Evolutionary conservation across 2,888 invertebrate species (phyloP), one percentile per base, ranked within the genome.

Genomic region (Drosophila meridionalis): DNA sequence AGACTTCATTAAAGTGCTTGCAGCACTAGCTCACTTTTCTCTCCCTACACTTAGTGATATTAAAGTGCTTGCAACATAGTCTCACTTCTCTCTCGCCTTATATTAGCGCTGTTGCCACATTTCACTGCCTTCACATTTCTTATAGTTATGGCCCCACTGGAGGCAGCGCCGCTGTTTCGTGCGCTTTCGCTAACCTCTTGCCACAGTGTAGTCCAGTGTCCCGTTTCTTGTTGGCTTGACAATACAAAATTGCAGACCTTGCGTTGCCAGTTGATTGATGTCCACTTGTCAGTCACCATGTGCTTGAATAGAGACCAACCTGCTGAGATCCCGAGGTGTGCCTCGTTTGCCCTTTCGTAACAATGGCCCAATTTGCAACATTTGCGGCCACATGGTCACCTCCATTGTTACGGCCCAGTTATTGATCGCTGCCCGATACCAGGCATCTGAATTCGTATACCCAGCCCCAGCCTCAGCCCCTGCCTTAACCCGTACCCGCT

Each of bases 191-290:
- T 12, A 55, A 38, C 42, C 26, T 57, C 58, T 59, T 65, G 62
- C 14, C 63, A 50, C 66, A 66, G 48, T 66, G 45, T 43, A 11
- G 5, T 9, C 34, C 69, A 34, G 53, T 45, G 63, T 76, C 66
- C 60, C 55, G 63, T 71, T 76, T 76, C 57, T 42, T 57, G 53
- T 64, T 55, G 53, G 61, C 56, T 50, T 50, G 67, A 65, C 62
- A 81, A 62, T 65, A 60, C 68, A 57, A 72, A 72, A 71, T 34
- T 73, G 66, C 70, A 52, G 52, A 65, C 62, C 71, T 69, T 66
- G 70, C 68, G 59, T 63, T 62, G 80, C 58, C 80, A 74, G 55
- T 89, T 87, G 89, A 90, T 87, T 90, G 81, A 87, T 87, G 89
- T 87, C 66, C 43, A 47, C 78, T 72, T 81, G 82, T 81, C 73